Evolutionary conservation across 2,888 invertebrate species (phyloP), one percentile per base, ranked within the genome.

Genomic region (Trisateles emortualis): DNA sequence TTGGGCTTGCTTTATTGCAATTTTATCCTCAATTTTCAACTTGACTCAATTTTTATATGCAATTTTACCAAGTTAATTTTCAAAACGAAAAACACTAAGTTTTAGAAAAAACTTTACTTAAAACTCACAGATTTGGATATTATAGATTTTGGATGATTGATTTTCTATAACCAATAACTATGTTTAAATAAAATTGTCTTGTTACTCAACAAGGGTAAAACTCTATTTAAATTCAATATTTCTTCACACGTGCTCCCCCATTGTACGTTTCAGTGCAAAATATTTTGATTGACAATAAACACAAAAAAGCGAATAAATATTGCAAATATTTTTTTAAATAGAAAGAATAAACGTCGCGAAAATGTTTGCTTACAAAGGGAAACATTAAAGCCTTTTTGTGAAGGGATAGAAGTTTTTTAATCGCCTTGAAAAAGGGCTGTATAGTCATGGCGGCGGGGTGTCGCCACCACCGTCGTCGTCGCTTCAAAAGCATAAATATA

Each of bases 391-490:
- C 60, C 67, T 64, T 76, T 68, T 74, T 72, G 67, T 68, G 60
- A 72, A 74, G 73, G 76, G 70, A 70, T 74, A 79, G 45, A 71
- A 84, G 79, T 83, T 87, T 86, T 87, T 84, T 86, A 88, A 87
- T 86, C 83, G 81, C 67, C 61, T 76, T 72, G 65, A 73, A 76
- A 74, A 81, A 83, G 81, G 80, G 79, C 78, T 74, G 67, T 46
- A 26, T 43, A 50, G 45, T 59, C 71, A 61, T 72, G 59, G 61
- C 72, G 57, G 45, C 63, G 54, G 73, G 72, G 72, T 38, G 61
- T 44, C 62, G 55, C 13, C n/a, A n/a, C 24, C 8, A n/a, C 17
- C 17, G 30, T 11, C 16, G 16, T 19, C 30, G 46, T 41, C 52
- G 52, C 61, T 64, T 67, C 63, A 66, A 67, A 74, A 73, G 69